Conservation (phyloP, 2,113 vertebrate species). For the Struthio camelus region DNA sequence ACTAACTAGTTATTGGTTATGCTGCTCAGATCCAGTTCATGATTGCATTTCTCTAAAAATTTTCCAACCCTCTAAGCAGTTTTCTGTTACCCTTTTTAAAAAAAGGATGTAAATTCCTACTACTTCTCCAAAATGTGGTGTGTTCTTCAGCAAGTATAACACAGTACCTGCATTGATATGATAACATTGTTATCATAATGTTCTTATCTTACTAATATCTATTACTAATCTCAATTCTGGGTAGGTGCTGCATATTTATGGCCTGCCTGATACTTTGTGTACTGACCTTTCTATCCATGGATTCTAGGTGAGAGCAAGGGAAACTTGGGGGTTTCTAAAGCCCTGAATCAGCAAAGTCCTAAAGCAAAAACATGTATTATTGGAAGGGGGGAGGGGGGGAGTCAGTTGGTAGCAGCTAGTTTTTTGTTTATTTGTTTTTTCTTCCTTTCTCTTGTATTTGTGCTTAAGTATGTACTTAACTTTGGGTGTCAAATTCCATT, state of each 20-base stretch:
- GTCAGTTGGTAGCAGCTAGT: neutral
- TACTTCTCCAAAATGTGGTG: neutral
- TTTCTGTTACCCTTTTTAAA: fast-evolving
- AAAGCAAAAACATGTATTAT: neutral
- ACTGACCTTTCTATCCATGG: neutral
- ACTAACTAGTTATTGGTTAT: neutral
- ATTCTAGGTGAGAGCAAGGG: neutral
- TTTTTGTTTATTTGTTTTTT: too few species aligned
- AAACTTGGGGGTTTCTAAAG: neutral
- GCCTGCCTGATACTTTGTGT: neutral
- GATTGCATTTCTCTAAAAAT: neutral
- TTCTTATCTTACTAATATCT: neutral
- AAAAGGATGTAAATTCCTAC: neutral
- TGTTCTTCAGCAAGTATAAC: neutral
- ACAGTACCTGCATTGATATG: neutral
- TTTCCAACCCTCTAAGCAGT: neutral
- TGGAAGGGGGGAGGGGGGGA: neutral
- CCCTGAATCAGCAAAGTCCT: neutral
- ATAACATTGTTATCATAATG: fast-evolving
- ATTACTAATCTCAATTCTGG: neutral
- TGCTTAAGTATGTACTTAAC: neutral
- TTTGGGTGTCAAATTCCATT: neutral
- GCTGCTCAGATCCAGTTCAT: neutral
- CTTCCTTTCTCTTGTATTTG: neutral
- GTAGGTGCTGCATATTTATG: neutral